These are phyloP conservation scores for Avahi laniger DNA, from an alignment of 2,797 vertebrate species.

Conservation along the genomic window DNA sequence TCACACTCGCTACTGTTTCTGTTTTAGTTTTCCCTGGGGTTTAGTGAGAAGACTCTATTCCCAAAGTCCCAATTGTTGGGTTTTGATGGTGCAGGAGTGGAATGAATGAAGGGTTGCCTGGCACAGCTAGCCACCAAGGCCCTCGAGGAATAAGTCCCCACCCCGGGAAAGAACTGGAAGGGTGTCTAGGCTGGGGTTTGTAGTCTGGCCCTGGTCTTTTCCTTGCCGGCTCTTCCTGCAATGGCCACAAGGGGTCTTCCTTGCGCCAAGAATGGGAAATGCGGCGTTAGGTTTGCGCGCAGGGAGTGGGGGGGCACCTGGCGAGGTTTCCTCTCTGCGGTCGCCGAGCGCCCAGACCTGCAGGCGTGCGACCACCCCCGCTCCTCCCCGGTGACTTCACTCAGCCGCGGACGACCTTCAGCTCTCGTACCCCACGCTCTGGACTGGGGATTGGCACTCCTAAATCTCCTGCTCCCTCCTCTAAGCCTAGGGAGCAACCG, in stretches of 20 bases:
- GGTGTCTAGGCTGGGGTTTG: neutral
- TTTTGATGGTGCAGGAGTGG: neutral
- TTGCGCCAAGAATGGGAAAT: constrained; percentile 71
- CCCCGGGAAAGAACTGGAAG: neutral
- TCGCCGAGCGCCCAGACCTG: neutral
- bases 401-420: neutral
- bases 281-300: neutral
- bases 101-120: neutral
- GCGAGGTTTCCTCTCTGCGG: neutral
- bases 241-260: constrained; percentile 75
- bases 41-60: neutral
- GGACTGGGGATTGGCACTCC: neutral
- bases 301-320: neutral
- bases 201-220: neutral
- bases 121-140: too few species aligned
- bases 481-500: neutral
- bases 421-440: neutral
- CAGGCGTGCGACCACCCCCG: neutral
- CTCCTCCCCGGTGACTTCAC: neutral
- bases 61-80: neutral
- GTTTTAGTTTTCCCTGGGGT: neutral
- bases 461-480: neutral
- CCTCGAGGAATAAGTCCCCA: too few species aligned
- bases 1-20: neutral
- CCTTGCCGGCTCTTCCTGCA: neutral